These are phyloP conservation scores for Pagetopsis macropterus DNA, from an alignment of 2,797 vertebrate genomes.

Conservation along the genomic window DNA sequence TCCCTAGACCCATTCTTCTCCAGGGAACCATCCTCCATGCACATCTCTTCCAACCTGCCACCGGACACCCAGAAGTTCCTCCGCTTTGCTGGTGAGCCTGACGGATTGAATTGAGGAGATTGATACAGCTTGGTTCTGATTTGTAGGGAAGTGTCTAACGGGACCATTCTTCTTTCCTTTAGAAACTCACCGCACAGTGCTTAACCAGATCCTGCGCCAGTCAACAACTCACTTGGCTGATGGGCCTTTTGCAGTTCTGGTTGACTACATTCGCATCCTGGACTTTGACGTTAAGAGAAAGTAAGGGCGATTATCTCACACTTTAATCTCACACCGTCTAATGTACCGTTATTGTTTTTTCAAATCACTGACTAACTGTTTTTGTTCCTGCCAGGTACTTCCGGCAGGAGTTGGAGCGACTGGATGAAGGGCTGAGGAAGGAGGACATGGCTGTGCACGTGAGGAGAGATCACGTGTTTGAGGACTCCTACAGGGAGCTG, in stretches of 20 bases:
- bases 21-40: slow-evolving; percentile 95
- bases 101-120: not conserved
- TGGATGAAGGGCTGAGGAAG: slow-evolving; percentile 94
- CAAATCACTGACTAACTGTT: not conserved
- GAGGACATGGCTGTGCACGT: slow-evolving; percentile 98
- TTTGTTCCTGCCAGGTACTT: slow-evolving; percentile 86
- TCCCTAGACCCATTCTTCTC: slow-evolving; percentile 96
- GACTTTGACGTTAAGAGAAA: slow-evolving; percentile 98
- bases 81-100: slow-evolving; percentile 90
- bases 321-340: not conserved
- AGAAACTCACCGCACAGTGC: slow-evolving; percentile 96
- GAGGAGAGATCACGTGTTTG: slow-evolving; percentile 95
- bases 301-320: slow-evolving; percentile 75
- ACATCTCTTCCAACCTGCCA: slow-evolving; percentile 95
- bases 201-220: slow-evolving; percentile 96
- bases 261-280: slow-evolving; percentile 95
- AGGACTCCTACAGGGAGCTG: slow-evolving; percentile 95
- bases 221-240: slow-evolving; percentile 95
- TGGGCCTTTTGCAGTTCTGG: slow-evolving; percentile 94
- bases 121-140: not conserved
- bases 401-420: slow-evolving; percentile 93
- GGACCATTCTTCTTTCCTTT: slow-evolving; percentile 7
- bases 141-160: slow-evolving; percentile 6
- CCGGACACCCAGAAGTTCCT: slow-evolving; percentile 97
- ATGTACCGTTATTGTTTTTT: not conserved